Evolutionary conservation across 2,888 invertebrate species (phyloP), one percentile per base, ranked within the genome.

Genomic region (Phaedon cochleariae): DNA sequence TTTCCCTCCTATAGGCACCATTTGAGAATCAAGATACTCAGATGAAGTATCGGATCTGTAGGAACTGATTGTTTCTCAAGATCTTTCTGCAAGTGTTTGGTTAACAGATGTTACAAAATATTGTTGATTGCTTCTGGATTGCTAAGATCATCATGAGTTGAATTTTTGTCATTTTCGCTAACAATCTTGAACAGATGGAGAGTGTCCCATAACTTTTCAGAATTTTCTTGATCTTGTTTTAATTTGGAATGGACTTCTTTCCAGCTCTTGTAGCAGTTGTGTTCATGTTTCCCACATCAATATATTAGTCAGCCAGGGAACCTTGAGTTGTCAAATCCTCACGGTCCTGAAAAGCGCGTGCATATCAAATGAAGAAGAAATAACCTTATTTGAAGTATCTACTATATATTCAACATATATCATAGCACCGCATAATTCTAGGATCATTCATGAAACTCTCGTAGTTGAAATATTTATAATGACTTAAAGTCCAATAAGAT

Each of bases 291-390:
- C 26, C n/a, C 15, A 45, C 17, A 17, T 52, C 31, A 31, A 5
- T 17, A 3, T 17, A 29, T 52, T 29, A 15, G 52, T 31, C 52
- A 52, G 10, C 52, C 48, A 48, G 5, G 48, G 20, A 18, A 20
- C 52, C 15, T n/a, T n/a, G n/a, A n/a, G n/a, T n/a, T n/a, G n/a
- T n/a, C n/a, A n/a, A n/a, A n/a, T n/a, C n/a, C n/a, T 63, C 6
- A 45, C 41, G 4, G 45, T 49, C 37, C 29, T 62, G 1, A 62
- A 37, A 37, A 58, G 58, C 41, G 41, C 57, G 49, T 66, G 59
- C 18, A 18, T n/a, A 15, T 29, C 53, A 45, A 62, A 66, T 46
- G 63, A 12, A 46, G 18, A 2, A 15, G 59, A 10, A n/a, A 66
- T 53, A 22, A 22, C 20, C 1, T 22, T n/a, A 41, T 64, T 65